phyloP scores from a whole-genome alignment of 2,797 vertebrate genomes.

The Fistularia tabacaria region DNA sequence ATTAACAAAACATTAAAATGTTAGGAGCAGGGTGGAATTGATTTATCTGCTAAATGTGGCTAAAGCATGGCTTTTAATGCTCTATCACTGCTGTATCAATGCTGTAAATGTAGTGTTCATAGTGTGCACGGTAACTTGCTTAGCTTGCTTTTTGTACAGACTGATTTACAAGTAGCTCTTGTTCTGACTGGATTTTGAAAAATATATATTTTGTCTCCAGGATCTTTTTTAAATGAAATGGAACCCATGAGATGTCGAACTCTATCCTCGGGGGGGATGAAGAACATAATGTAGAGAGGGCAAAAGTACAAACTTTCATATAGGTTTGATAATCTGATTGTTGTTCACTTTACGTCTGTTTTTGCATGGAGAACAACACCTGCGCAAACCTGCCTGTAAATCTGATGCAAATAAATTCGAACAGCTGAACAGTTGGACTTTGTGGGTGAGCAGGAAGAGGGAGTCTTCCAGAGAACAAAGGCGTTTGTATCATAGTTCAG shows the following conservation, averaged over 20 bases:
- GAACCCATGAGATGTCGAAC: too few relatives aligned
- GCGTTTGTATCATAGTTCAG: slow-evolving; percentile 22
- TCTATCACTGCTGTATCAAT: neutral
- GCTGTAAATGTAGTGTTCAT: neutral
- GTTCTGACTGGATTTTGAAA: too few relatives aligned
- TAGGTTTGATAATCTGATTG: slow-evolving; percentile 1
- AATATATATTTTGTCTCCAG: too few relatives aligned
- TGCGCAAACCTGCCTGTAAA: slow-evolving; percentile 13
- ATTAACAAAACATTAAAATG: too few relatives aligned
- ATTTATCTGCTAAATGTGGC: neutral
- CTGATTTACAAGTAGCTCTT: neutral
- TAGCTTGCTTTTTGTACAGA: neutral
- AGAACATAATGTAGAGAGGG: slow-evolving; percentile 16
- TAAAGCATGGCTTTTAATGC: neutral
- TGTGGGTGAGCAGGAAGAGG: slow-evolving; percentile 24
- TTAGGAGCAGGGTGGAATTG: neutral
- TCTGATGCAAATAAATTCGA: slow-evolving; percentile 26
- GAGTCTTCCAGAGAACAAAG: slow-evolving; percentile 33
- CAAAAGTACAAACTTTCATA: slow-evolving; percentile 21
- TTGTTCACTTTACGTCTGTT: slow-evolving; percentile 11
- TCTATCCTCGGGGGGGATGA: slow-evolving; percentile 24
- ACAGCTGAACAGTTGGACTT: slow-evolving; percentile 13
- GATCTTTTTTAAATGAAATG: too few relatives aligned
- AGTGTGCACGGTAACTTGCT: neutral
- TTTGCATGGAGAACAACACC: slow-evolving; percentile 24